phyloP scores from a whole-genome alignment of 1,140 invertebrate species.

The Bombus haemorrhoidalis region DNA sequence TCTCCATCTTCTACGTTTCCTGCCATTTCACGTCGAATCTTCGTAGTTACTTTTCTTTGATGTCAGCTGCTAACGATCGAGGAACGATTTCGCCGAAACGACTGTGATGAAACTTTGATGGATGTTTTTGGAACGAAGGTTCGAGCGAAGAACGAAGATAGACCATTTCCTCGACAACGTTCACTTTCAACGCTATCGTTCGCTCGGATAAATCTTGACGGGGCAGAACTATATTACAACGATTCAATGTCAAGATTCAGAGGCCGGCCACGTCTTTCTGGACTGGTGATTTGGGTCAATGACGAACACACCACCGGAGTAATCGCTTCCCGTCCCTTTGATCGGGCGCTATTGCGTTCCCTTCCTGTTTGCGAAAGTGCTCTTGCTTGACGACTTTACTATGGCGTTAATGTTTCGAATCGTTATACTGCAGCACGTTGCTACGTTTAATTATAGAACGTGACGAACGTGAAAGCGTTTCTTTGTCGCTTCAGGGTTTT shows the following conservation, averaged over 20 bases:
- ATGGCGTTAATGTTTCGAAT: not conserved
- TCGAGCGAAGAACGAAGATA: too few relatives aligned
- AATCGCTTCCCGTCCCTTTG: constrained; percentile 50
- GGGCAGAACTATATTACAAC: not conserved
- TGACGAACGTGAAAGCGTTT: not conserved
- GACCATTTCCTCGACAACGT: not conserved
- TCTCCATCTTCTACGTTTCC: too few relatives aligned
- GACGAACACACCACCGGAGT: constrained; percentile 38
- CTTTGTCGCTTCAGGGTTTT: not conserved
- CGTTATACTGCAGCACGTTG: not conserved
- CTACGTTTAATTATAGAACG: constrained; percentile 21
- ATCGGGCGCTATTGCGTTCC: constrained; percentile 1
- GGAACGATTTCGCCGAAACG: too few relatives aligned
- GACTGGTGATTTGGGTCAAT: constrained; percentile 49
- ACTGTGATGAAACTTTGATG: not conserved
- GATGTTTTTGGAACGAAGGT: not conserved
- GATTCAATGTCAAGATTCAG: constrained; percentile 54
- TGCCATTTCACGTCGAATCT: too few relatives aligned
- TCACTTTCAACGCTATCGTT: constrained; percentile 14
- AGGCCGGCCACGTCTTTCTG: constrained; percentile 22
- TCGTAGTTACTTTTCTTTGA: too few relatives aligned
- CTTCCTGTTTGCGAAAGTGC: constrained; percentile 46
- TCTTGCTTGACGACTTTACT: not conserved
- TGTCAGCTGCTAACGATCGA: too few relatives aligned
- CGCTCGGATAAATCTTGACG: constrained; percentile 7